Evolutionary conservation across 1,140 invertebrate species (phyloP), one percentile per base, ranked within the genome.

Genomic region (Phthorimaea operculella): DNA sequence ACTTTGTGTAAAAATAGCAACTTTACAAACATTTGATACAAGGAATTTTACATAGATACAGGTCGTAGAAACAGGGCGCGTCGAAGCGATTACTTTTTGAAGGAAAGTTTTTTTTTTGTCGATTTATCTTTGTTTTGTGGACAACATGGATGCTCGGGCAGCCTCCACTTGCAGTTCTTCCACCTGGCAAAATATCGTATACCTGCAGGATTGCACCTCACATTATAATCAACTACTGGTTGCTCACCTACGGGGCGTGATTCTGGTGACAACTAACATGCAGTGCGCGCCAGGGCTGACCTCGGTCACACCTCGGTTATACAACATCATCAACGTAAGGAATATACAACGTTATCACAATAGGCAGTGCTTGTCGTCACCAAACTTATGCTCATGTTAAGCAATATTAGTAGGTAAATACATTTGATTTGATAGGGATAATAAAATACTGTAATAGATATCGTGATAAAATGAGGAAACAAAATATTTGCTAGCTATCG

Each of bases 101-200:
- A 83, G 60, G 79, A 82, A 57, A 85, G 72, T 64, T 81, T 83
- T 81, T 78, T 85, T 76, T 82, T 85, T 64, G 72, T 72, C 56
- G 71, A 68, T 83, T 84, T 87, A 87, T 85, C 85, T 86, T 79
- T 87, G 85, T 72, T 87, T 87, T 75, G 83, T 83, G 76, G 85
- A 84, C 81, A 87, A 81, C 76, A 86, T 82, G 76, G 83, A 86
- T 78, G 83, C 82, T 82, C 85, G 79, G 72, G 85, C 83, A 76
- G 85, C 85, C 77, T 91, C 90, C 79, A 89, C 87, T 87, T 91
- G 90, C 83, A 90, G 89, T 87, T 91, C 90, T 87, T 91, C 90
- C 89, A 91, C 90, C 88, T 91, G 90, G 87, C 90, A 91, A 88
- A 91, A 92, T 87, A 92, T 90, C 79, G 90, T 88, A 85, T 91